phyloP scores from a whole-genome alignment of 2,888 invertebrate genomes.

The Drosophila nigricruria region DNA sequence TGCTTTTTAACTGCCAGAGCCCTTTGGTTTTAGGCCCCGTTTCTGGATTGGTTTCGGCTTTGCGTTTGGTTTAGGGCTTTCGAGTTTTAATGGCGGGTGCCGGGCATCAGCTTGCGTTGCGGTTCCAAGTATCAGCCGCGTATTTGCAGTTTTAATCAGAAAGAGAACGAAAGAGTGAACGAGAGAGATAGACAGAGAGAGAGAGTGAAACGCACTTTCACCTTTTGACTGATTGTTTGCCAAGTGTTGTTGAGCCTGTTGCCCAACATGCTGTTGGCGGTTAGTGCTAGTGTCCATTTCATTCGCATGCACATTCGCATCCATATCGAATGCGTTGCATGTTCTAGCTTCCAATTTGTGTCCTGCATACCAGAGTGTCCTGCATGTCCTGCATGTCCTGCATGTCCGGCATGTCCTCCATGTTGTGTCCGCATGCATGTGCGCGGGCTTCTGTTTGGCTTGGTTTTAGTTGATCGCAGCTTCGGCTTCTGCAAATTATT shows the following conservation, averaged over 20 bases:
- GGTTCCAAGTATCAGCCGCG: conserved; percentile 1
- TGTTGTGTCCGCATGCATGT: background rate
- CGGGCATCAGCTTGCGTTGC: conserved; percentile 12
- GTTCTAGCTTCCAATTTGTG: conserved; percentile 45
- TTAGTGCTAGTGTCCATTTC: conserved; percentile 28
- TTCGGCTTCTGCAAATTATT: conserved; percentile 67
- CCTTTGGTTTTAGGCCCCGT: conserved; percentile 24
- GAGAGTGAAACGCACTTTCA: conserved; percentile 45
- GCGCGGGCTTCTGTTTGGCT: conserved; percentile 27
- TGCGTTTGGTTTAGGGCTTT: conserved; percentile 22
- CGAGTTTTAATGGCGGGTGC: background rate
- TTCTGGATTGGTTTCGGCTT: conserved; percentile 34
- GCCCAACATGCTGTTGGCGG: conserved; percentile 43
- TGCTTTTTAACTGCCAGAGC: conserved; percentile 44
- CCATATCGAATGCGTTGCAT: conserved; percentile 58
- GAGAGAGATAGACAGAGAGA: background rate
- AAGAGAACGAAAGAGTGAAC: background rate
- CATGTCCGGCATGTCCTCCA: background rate
- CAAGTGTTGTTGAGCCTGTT: conserved; percentile 22
- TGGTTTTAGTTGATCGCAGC: conserved; percentile 60
- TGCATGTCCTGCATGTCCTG: conserved; percentile 34
- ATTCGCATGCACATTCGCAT: conserved; percentile 25
- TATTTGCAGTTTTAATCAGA: conserved; percentile 60
- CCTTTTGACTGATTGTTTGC: conserved; percentile 42
- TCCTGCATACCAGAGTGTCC: conserved; percentile 43